Conservation (phyloP, 2,797 vertebrate genomes). For the Microctenopoma steveboyesi region DNA sequence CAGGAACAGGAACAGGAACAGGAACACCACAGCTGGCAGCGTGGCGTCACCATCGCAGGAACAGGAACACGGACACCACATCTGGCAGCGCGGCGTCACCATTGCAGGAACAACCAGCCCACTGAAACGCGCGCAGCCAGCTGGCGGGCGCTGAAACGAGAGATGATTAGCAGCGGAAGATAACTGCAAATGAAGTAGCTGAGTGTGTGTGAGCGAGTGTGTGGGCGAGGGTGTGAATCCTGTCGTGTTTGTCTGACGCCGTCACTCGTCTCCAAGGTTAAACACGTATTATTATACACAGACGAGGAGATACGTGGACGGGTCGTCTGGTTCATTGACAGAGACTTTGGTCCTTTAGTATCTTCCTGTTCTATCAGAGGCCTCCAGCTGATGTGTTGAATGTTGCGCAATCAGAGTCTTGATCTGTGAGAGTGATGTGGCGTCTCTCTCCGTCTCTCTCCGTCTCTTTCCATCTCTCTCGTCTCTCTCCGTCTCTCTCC, state of each 20-base stretch:
- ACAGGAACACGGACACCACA: no score
- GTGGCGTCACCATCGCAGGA: no score
- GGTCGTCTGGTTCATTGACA: neutral
- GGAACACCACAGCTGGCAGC: no score
- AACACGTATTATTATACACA: neutral
- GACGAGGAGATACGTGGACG: neutral
- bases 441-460: no score
- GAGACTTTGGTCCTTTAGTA: neutral
- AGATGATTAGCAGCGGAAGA: slow-evolving; percentile 56
- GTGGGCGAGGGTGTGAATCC: slow-evolving; percentile 48
- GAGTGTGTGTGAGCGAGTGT: slow-evolving; percentile 54
- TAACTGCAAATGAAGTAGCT: slow-evolving; percentile 62
- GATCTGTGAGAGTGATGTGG: no score
- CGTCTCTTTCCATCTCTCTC: no score
- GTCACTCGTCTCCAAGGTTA: slow-evolving; percentile 2
- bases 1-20: no score
- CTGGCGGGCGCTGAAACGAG: slow-evolving; percentile 62
- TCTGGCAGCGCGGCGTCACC: no score
- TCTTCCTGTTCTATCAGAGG: slow-evolving; percentile 4
- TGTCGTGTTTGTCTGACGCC: slow-evolving; percentile 21
- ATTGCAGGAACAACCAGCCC: slow-evolving; percentile 12
- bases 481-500: no score
- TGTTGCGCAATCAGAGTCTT: neutral
- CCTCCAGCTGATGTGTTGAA: neutral
- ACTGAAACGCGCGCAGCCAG: slow-evolving; percentile 46